Evolutionary conservation across 1,140 invertebrate genomes (phyloP).

Genomic region (Tenebrio molitor): DNA sequence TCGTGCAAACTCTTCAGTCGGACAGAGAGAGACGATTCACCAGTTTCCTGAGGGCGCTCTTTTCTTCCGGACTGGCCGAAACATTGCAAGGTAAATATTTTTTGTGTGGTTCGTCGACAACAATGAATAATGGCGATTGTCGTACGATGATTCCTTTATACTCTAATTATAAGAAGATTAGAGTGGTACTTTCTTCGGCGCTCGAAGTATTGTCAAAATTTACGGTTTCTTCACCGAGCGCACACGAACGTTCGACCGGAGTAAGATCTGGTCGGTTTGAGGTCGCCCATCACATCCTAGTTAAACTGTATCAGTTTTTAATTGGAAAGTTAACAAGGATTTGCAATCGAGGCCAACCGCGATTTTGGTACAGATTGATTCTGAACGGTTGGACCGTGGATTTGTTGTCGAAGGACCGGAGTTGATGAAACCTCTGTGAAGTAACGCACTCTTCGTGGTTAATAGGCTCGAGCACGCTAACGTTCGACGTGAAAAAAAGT

Average conservation of each 20-base stretch:
- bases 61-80: slow-evolving; percentile 80
- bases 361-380: too few relatives aligned
- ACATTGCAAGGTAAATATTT: slow-evolving; percentile 75
- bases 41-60: slow-evolving; percentile 82
- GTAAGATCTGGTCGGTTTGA: too few relatives aligned
- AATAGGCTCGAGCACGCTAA: slow-evolving; percentile 2
- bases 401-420: too few relatives aligned
- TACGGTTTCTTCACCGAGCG: neutral
- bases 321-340: too few relatives aligned
- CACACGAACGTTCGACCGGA: too few relatives aligned
- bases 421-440: too few relatives aligned
- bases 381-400: too few relatives aligned
- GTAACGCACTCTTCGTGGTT: slow-evolving; percentile 1
- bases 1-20: slow-evolving; percentile 84
- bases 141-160: slow-evolving; percentile 19
- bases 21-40: slow-evolving; percentile 85
- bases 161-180: slow-evolving; percentile 27
- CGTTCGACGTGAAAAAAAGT: slow-evolving; percentile 13
- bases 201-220: slow-evolving; percentile 3
- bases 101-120: neutral
- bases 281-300: too few relatives aligned
- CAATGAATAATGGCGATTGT: slow-evolving; percentile 15
- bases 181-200: slow-evolving; percentile 6
- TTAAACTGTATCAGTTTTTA: too few relatives aligned
- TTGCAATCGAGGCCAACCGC: too few relatives aligned